A percentile compares a stretch with the other conserved stretches of the same genome.
phyloP scores from a whole-genome alignment of 2,113 vertebrate genomes.

The Tursiops truncatus region DNA sequence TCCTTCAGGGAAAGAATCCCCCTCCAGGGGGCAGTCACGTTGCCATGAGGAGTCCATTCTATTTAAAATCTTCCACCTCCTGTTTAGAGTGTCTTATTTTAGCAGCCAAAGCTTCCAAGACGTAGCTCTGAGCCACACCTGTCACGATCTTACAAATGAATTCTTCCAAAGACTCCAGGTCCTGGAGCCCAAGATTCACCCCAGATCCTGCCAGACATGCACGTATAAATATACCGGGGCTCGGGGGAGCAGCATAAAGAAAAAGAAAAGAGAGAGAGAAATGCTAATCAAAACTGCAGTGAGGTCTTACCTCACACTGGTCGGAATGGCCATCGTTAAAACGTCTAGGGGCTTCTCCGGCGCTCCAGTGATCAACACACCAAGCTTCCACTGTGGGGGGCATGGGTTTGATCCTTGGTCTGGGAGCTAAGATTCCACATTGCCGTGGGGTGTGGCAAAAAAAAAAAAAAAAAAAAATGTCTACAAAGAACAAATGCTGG shows the following conservation, averaged over 20 bases:
- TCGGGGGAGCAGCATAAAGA: background rate
- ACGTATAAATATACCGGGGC: background rate
- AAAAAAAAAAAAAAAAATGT: too few relatives aligned
- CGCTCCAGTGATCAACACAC: too few relatives aligned
- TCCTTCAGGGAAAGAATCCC: background rate
- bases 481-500: too few relatives aligned
- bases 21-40: background rate
- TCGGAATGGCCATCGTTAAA: too few relatives aligned
- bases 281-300: too few relatives aligned
- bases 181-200: conserved; percentile 86
- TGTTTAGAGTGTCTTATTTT: conserved; percentile 87
- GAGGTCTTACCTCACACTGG: too few relatives aligned
- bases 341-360: too few relatives aligned
- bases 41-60: conserved; percentile 80
- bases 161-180: conserved; percentile 86
- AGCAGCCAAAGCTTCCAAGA: conserved; percentile 84
- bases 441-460: too few relatives aligned
- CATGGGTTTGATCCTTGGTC: too few relatives aligned
- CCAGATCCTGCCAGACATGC: conserved; percentile 81
- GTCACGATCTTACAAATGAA: conserved; percentile 86
- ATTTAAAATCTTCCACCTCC: conserved; percentile 85
- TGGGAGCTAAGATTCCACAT: too few relatives aligned
- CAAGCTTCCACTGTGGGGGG: too few relatives aligned
- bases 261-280: background rate
- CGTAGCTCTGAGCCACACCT: conserved; percentile 85